Conservation (phyloP, 2,888 invertebrate species). For the Cosmopolites sordidus region DNA sequence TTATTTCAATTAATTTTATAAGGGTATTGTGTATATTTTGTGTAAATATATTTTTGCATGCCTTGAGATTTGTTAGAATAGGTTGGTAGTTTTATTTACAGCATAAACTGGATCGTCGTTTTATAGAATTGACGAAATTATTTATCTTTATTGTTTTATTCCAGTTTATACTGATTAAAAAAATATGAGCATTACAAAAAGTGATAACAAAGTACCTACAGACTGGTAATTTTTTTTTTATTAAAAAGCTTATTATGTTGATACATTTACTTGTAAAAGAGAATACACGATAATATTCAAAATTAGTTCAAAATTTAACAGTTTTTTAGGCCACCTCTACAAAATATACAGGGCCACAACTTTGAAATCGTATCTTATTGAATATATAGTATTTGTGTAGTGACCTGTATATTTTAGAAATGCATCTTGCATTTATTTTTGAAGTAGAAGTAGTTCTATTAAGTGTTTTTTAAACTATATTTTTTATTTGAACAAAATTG, state of each 20-base stretch:
- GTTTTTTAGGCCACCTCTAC: constrained; percentile 35
- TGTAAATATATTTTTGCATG: constrained; percentile 1
- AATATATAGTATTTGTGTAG: constrained; percentile 22
- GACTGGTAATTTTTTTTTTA: constrained; percentile 4
- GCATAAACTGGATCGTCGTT: not conserved
- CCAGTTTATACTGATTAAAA: constrained; percentile 11
- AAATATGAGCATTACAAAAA: constrained; percentile 25
- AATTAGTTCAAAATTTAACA: constrained; percentile 16
- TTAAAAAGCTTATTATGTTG: constrained; percentile 2
- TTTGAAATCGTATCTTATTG: constrained; percentile 16
- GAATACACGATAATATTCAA: constrained; percentile 5
- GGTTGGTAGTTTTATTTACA: not conserved
- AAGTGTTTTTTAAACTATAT: not conserved
- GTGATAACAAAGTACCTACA: constrained; percentile 5
- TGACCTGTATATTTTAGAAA: constrained; percentile 28
- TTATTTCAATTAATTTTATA: too few species aligned
- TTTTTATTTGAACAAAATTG: not conserved
- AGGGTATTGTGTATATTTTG: not conserved
- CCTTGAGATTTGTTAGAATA: not conserved
- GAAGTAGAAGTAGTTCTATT: not conserved
- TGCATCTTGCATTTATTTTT: constrained; percentile 16
- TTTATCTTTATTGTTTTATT: not conserved
- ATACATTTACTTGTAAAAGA: constrained; percentile 19
- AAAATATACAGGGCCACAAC: constrained; percentile 30
- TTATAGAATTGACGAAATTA: not conserved